Percentiles rank a stretch among this genome's conserved stretches.
phyloP scores from a whole-genome alignment of 2,797 vertebrate species.

The Triplophysa bombifrons region DNA sequence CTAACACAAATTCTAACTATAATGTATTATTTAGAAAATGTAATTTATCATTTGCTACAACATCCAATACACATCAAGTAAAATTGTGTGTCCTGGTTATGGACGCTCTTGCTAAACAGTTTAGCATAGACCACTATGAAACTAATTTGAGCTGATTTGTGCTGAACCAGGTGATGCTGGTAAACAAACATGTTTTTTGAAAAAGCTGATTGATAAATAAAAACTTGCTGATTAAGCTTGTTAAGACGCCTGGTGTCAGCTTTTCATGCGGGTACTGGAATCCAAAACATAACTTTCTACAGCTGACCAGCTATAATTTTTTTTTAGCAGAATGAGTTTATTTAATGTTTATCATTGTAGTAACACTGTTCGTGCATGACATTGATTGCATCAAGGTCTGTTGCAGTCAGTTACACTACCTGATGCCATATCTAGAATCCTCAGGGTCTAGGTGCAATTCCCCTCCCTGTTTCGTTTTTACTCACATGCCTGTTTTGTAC shows the following conservation, averaged over 20 bases:
- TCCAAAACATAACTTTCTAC: background rate
- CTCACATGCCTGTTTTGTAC: background rate
- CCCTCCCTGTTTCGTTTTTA: background rate
- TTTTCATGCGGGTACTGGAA: background rate
- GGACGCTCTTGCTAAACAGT: too few relatives aligned
- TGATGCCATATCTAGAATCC: constrained; percentile 21
- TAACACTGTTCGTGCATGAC: background rate
- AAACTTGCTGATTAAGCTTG: background rate
- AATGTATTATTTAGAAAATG: background rate
- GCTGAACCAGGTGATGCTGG: background rate
- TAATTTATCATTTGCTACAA: background rate
- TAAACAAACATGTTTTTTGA: background rate
- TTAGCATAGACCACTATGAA: too few relatives aligned
- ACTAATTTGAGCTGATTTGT: background rate
- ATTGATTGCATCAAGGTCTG: background rate
- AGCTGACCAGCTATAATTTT: background rate
- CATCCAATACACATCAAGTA: too few relatives aligned
- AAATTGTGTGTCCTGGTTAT: too few relatives aligned
- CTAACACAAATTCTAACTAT: too few relatives aligned
- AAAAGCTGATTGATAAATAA: background rate
- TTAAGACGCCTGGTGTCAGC: background rate
- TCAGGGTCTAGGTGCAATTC: background rate
- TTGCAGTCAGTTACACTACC: constrained; percentile 12
- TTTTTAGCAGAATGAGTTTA: background rate
- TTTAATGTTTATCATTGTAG: background rate